Evolutionary conservation across 2,888 invertebrate genomes (phyloP), one percentile per base, ranked within the genome.

Genomic region (Chironomus riparius): DNA sequence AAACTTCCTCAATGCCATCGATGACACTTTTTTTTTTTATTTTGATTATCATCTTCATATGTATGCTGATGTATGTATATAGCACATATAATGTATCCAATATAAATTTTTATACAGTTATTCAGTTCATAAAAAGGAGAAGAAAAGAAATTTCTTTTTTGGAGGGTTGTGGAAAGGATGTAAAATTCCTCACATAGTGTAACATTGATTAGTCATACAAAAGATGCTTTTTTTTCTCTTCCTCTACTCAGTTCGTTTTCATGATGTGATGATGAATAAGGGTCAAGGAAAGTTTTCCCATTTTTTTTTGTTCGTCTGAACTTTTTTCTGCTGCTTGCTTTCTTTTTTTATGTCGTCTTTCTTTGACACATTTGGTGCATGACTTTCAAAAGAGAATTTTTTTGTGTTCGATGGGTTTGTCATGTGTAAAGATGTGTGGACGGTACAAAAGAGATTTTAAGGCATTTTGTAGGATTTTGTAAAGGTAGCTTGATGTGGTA

Each of bases 191-290:
- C 56, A 48, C 48, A 68, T 68, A 38, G 68, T 68, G 68, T 38
- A 21, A 70, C 70, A 70, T 70, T 71, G 71, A 71, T 71, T 71
- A 71, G 71, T 71, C 48, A 70, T 70, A 48, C 68, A 70, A 50
- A 56, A 50, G 70, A 70, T 50, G 50, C 22, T 56, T 15, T 56
- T 18, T 15, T 56, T 56, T 18, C n/a, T n/a, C n/a, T 38, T 6
- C 4, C 4, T 69, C 28, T 56, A n/a, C n/a, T n/a, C n/a, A n/a
- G 5, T 56, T 56, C 56, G 56, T 3, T 56, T 56, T 38, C 38
- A 38, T 38, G 38, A 38, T 38, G 38, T 38, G 38, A 38, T 38
- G 38, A 70, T 47, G 13, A 70, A 70, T 47, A 47, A 48, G 70
- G 70, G 70, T 70, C 70, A 70, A 38, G 38, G 38, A 38, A 70